Evolutionary conservation across 2,113 vertebrate genomes (phyloP), one percentile per base, ranked within the genome.

Genomic region (Lagopus leucura): DNA sequence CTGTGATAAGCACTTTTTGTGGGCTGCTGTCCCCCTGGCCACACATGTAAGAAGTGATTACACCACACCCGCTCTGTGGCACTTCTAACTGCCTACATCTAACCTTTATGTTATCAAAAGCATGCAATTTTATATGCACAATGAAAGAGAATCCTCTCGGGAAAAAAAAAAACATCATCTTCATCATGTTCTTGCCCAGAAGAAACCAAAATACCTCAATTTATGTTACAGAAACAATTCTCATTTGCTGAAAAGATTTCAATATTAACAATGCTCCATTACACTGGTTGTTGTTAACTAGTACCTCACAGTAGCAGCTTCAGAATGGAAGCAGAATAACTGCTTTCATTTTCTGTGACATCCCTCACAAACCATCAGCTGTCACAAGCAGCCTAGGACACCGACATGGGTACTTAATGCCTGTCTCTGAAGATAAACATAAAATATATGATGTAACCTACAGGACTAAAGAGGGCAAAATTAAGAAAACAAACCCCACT

Each of bases 71-170:
- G n/a, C 54, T 66, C 64, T 50, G 45, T 2, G 10, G 58, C 15
- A 6, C 18, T 1, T 16, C 21, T 43, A 43, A 43, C 42, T 28
- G 57, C 40, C 70, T 36, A 8, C n/a, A 64, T 7, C 40, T 3
- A 16, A 36, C 55, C 38, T 66, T 28, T 27, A 12, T 6, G 22
- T 9, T 18, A 28, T 28, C 21, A 42, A 52, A 66, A 38, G 6
- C 3, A 25, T 1, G 0, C 9, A 6, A 17, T 36, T 64, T 30
- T 42, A 24, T 8, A 40, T 2, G 24, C 4, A n/a, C 3, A 18
- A 8, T 84, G 38, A 21, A 69, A 60, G 47, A 17, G 47, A 17
- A 5, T 82, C 20, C 42, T 74, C 22, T 63, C 43, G 61, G 34
- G 28, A 3, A 60, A 55, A 30, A 55, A 30, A 64, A 81, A 17